A percentile compares a stretch with the other conserved stretches of the same genome.
Conservation (phyloP, 2,888 invertebrate genomes). For the Aspidiotus rigidus region DNA sequence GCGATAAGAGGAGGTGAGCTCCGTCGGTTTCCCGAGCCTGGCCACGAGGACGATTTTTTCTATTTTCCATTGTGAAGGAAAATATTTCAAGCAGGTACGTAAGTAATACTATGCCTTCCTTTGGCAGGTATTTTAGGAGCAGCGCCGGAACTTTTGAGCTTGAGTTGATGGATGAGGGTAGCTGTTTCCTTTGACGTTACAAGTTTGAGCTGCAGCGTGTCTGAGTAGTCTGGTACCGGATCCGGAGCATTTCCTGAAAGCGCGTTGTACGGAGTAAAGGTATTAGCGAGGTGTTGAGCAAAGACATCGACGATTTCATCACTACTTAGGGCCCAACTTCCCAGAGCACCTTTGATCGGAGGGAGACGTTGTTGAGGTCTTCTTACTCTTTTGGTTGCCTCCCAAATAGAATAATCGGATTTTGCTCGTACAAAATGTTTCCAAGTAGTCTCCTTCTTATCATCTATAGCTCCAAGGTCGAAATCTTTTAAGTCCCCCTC, state of each 20-base stretch:
- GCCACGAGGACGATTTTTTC: neutral
- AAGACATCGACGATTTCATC: neutral
- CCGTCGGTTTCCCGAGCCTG: neutral
- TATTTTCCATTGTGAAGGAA: neutral
- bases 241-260: neutral
- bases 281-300: neutral
- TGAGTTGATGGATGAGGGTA: neutral
- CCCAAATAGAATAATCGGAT: neutral
- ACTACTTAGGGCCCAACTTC: neutral
- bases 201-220: neutral
- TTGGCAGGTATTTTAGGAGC: neutral
- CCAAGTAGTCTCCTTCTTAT: no score
- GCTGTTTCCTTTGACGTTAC: neutral
- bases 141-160: constrained; percentile 1
- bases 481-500: no score
- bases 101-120: neutral
- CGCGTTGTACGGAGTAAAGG: neutral
- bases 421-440: no score
- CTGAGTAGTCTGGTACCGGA: neutral
- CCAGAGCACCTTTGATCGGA: neutral
- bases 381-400: neutral
- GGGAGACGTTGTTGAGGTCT: neutral
- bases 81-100: neutral
- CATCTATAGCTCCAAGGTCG: no score
- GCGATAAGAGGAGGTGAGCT: constrained; percentile 1